Evolutionary conservation across 1,140 invertebrate genomes (phyloP).

Genomic region (Periplaneta americana): DNA sequence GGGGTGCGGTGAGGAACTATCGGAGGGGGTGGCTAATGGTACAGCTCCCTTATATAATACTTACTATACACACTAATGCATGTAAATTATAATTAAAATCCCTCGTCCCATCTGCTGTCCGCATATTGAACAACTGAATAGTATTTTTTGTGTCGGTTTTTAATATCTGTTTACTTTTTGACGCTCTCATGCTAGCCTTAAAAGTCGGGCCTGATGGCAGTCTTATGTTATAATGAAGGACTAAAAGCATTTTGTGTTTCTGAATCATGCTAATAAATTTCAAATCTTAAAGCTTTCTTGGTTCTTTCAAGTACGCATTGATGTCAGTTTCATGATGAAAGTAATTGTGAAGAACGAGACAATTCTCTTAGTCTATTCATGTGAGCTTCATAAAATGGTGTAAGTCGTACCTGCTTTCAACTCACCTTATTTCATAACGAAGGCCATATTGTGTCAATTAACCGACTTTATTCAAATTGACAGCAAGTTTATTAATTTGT

Average conservation of each 20-base stretch:
- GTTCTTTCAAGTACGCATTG: background rate
- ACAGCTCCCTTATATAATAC: background rate
- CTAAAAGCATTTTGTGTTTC: background rate
- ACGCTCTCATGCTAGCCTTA: background rate
- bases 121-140: background rate
- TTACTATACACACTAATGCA: background rate
- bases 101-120: background rate
- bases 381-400: too few relatives aligned
- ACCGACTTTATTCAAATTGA: too few relatives aligned
- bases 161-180: background rate
- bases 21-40: background rate
- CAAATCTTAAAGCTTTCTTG: background rate
- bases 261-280: background rate
- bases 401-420: too few relatives aligned
- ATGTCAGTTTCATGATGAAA: background rate
- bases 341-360: background rate
- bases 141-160: background rate
- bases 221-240: background rate
- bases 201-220: background rate
- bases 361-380: background rate
- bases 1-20: background rate
- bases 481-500: too few relatives aligned
- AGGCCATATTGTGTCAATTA: too few relatives aligned
- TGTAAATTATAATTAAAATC: background rate
- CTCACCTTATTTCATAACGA: too few relatives aligned